These are phyloP conservation scores for Fragum whitleyi DNA, from an alignment of 2,888 invertebrate species.

Conservation along the genomic window DNA sequence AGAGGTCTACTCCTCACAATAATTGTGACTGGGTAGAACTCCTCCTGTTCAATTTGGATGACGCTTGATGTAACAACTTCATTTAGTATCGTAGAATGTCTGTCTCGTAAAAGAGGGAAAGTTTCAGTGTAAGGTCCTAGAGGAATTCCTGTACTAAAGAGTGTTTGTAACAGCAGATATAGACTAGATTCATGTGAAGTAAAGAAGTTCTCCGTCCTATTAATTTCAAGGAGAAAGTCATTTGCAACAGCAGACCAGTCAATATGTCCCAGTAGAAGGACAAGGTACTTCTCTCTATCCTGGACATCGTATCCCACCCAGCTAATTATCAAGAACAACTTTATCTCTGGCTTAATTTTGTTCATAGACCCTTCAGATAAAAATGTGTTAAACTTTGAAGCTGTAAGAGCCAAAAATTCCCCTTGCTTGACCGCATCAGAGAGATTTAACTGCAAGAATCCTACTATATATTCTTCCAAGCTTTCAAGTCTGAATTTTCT, in stretches of 20 bases:
- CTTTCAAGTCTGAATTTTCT: conserved; percentile 88
- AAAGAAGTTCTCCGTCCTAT: conserved; percentile 88
- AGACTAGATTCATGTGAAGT: conserved; percentile 88
- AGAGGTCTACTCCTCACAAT: conserved; percentile 51
- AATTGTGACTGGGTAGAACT: conserved; percentile 66
- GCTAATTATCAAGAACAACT: conserved; percentile 77
- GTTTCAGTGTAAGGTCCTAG: conserved; percentile 76
- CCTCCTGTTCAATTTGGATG: conserved; percentile 62
- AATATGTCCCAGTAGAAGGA: conserved; percentile 86
- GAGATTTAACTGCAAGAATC: conserved; percentile 86
- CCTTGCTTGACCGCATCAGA: conserved; percentile 78
- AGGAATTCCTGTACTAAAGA: conserved; percentile 86
- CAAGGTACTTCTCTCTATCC: conserved; percentile 87
- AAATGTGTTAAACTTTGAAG: conserved; percentile 74
- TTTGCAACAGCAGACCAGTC: conserved; percentile 79
- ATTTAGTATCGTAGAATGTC: conserved; percentile 72
- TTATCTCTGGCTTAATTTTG: conserved; percentile 78
- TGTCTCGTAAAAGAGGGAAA: conserved; percentile 71
- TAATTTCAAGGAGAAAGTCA: conserved; percentile 86
- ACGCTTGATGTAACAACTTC: conserved; percentile 72
- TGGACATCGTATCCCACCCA: conserved; percentile 80
- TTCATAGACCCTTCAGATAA: conserved; percentile 75
- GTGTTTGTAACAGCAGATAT: conserved; percentile 87
- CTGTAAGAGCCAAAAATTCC: conserved; percentile 74
- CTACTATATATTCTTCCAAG: conserved; percentile 87